Evolutionary conservation across 1,140 invertebrate species (phyloP), one percentile per base, ranked within the genome.

Genomic region (Pseudobourletiella spinata): DNA sequence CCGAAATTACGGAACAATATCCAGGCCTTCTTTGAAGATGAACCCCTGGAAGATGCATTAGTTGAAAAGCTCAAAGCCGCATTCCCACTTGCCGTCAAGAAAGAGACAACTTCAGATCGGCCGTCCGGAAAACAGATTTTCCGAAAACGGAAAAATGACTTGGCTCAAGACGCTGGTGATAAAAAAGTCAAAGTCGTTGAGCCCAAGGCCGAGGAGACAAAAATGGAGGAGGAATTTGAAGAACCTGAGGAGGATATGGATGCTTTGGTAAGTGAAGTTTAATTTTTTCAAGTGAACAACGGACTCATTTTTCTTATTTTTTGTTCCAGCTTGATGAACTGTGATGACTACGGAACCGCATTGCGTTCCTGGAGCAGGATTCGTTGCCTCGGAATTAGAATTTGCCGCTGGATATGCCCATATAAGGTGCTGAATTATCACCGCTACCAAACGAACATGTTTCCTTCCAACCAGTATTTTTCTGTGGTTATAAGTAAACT

Each of bases 101-200:
- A 54, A 8, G 29, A 56, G 20, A 8, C 26, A 4, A 18, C 39
- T n/a, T 30, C 18, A 24, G 67, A 65, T 8, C 29, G 67, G 26
- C 51, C 63, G 15, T 57, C 67, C 22, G 67, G 67, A 3, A 29
- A 20, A 14, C 42, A 68, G 14, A 58, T 68, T 24, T 68, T 68
- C 29, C 29, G 50, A n/a, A 68, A 65, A 43, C 43, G 67, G 22
- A 22, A 56, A 20, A n/a, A 6, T 0, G 57, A 55, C 39, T 22
- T 6, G 18, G 59, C 44, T 4, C 25, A 20, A 14, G 56, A 67
- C 16, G 32, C 30, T 26, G 42, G 25, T 2, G 57, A 65, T 24
- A 61, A 65, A 26, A 65, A 57, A 46, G 8, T 56, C 1, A 65
- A 65, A 46, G 2, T 60, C 0, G 44, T 8, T 18, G 44, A 48